Conservation (phyloP, 2,888 invertebrate species). For the Nemapogon koenigi region DNA sequence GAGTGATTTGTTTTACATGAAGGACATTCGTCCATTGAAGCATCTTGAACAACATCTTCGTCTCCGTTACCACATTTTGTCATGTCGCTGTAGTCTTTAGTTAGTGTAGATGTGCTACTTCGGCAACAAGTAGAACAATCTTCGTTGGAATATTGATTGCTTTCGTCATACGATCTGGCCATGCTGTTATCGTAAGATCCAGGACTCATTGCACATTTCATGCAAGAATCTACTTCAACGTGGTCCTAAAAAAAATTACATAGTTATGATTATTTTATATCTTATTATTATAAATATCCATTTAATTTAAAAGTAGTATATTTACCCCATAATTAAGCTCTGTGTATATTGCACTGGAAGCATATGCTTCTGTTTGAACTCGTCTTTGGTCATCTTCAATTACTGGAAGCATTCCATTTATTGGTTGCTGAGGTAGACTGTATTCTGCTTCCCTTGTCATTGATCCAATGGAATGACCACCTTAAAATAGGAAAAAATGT, state of each 20-base stretch:
- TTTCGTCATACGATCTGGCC: slow-evolving; percentile 49
- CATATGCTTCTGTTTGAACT: slow-evolving; percentile 72
- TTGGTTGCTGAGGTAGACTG: slow-evolving; percentile 46
- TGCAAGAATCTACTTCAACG: slow-evolving; percentile 60
- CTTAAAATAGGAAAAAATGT: slow-evolving; percentile 24
- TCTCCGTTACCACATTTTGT: slow-evolving; percentile 54
- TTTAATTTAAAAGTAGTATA: slow-evolving; percentile 6
- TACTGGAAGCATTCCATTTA: slow-evolving; percentile 37
- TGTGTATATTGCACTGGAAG: slow-evolving; percentile 73
- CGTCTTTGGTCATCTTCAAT: slow-evolving; percentile 40
- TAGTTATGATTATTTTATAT: no score
- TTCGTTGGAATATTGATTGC: slow-evolving; percentile 55
- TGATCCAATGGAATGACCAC: slow-evolving; percentile 43
- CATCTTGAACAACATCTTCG: slow-evolving; percentile 39
- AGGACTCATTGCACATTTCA: slow-evolving; percentile 61
- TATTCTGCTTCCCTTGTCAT: slow-evolving; percentile 58
- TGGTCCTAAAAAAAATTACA: slow-evolving; percentile 42
- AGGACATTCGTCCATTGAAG: slow-evolving; percentile 53
- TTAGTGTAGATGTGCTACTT: slow-evolving; percentile 52
- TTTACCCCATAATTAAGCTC: slow-evolving; percentile 51
- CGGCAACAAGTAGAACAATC: slow-evolving; percentile 57
- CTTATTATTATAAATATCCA: neutral
- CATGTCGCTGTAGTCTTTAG: slow-evolving; percentile 58
- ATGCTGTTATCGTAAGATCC: slow-evolving; percentile 63
- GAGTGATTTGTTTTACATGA: slow-evolving; percentile 54